Base-by-base conservation (phyloP, 2,113 vertebrate species). In the Osmerus mordax region DNA sequence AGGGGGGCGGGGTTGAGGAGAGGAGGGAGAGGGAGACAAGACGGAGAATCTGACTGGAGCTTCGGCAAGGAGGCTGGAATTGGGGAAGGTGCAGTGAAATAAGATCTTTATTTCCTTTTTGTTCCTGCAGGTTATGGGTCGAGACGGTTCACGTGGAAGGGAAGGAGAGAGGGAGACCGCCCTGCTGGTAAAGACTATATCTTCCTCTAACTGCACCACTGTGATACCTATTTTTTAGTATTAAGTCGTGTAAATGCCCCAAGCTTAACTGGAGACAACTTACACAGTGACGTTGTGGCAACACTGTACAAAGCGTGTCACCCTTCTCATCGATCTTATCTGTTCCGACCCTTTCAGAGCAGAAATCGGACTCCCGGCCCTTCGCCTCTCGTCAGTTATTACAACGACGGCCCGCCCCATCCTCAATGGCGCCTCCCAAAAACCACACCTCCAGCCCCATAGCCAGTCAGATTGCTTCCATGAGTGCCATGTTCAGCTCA, bases 81-180 rank as follows among this genome's bases (percentile, higher is more conserved):
- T 12, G 41, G 41, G 41, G 9, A 47, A 47, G 9, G 9, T 12
- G 23, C 8, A 19, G 15, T 63, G 54, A 56, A 1, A 56, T 16
- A 56, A 6, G n/a, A 56, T 18, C 18, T 18, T 18, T 18, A 5
- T 29, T 8, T 29, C 75, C 12, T 85, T 58, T 70, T 1, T 53
- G 0, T 76, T 25, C 47, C 3, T 77, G 4, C 65, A 93, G 91
- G 90, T 59, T 91, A 89, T 77, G 91, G 93, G 77, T 86, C 87
- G 0, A 91, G 91, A 79, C 82, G 89, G 54, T 93, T 91, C 69
- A 90, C 84, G 52, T 93, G 92, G 92, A 91, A 88, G 70, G 81
- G 77, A 71, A 88, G 89, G 78, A 78, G 91, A 89, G 89, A 91
- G 11, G 91, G 84, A 51, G 90, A 91, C 47, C 87, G 78, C 23